Evolutionary conservation across 1,140 invertebrate genomes (phyloP), one percentile per base, ranked within the genome.

Genomic region (Zophobas atratus): DNA sequence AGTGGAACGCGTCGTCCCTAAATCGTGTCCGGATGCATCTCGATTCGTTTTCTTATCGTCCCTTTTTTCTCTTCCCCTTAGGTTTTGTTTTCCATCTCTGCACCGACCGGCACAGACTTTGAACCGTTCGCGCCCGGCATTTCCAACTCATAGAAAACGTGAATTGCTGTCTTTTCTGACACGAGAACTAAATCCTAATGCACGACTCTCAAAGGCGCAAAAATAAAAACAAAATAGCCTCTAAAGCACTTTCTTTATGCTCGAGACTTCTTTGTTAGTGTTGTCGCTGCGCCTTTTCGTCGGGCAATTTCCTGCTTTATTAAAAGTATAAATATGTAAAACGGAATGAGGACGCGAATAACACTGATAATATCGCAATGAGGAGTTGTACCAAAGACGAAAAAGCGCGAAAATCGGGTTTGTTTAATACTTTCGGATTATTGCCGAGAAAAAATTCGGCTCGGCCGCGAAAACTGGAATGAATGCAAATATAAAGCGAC

Each of bases 271-370:
- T 67, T 67, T 67, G 60, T 67, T 67, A 67, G 60, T 67, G 60
- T 67, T 67, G 60, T 67, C 60, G 60, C 60, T 60, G 55, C 67
- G 67, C 76, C 56, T 78, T 74, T 75, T 74, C 73, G 48, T 72
- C 36, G 38, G 78, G 75, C 80, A 82, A 81, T 81, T 82, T 82
- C 79, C 79, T 79, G 77, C 81, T 82, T 82, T 82, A 82, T 82
- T 79, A 82, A 82, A 81, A 74, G 74, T 78, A 82, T 82, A 82
- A 82, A 82, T 79, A 82, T 82, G 81, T 80, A 81, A 77, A 81
- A 78, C 71, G 76, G 77, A 82, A 82, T 81, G 79, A 81, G 77
- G 81, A 81, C 55, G 77, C 46, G 76, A 82, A 82, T 81, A 78
- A 81, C 79, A 77, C 77, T 82, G 81, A 82, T 82, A 80, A 80